A percentile compares a stretch with the other conserved stretches of the same genome.
Conservation (phyloP, 2,113 vertebrate species). For the cat (Felis catus) region DNA sequence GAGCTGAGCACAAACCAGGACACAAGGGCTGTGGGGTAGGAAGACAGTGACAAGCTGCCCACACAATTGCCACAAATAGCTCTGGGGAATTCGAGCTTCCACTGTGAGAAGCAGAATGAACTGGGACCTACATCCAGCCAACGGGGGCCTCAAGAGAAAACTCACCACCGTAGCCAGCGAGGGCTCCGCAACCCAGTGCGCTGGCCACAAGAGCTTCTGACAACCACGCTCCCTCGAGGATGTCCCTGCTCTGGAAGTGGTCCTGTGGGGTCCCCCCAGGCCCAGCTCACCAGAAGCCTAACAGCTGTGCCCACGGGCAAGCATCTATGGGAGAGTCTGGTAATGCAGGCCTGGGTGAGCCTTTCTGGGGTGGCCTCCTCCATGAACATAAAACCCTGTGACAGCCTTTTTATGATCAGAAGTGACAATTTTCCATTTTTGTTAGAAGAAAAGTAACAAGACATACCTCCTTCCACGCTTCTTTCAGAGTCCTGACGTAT, state of each 20-base stretch:
- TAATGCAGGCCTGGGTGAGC: background rate
- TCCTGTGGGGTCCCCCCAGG: background rate
- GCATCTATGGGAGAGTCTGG: background rate
- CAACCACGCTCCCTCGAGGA: background rate
- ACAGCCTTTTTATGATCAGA: background rate
- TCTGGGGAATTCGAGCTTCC: background rate
- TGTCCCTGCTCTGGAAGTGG: background rate
- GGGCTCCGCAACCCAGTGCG: background rate
- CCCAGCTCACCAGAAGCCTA: background rate
- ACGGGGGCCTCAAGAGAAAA: background rate
- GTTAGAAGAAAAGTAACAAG: background rate
- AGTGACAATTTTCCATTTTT: background rate
- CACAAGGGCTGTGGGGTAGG: background rate
- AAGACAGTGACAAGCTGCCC: background rate
- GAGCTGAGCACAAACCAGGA: background rate
- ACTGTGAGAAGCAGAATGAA: background rate
- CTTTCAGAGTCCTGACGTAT: background rate
- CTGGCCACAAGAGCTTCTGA: background rate
- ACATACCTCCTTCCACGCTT: background rate
- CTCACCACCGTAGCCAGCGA: background rate
- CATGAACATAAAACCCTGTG: background rate
- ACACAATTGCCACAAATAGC: too few species aligned
- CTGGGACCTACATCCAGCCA: background rate
- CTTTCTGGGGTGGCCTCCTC: background rate
- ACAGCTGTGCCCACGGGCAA: background rate